Conservation (phyloP, 2,888 invertebrate species). For the Polylopha cassiicola region DNA sequence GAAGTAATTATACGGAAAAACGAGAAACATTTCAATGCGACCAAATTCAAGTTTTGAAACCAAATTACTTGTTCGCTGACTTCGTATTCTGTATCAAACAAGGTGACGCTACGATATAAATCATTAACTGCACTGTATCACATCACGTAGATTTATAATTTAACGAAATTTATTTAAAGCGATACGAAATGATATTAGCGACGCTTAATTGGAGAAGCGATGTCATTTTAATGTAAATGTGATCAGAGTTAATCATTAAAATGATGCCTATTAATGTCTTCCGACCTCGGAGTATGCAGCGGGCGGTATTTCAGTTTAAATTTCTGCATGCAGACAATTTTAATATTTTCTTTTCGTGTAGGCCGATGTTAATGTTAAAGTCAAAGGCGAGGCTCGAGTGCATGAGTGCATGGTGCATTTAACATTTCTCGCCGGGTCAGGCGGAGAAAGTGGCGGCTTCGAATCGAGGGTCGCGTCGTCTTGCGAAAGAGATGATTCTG, state of each 20-base stretch:
- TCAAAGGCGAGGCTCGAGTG: conserved; percentile 25
- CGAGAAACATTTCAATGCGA: too few relatives aligned
- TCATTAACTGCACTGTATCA: conserved; percentile 66
- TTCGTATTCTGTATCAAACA: too few relatives aligned
- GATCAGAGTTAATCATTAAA: conserved; percentile 25
- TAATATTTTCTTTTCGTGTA: conserved; percentile 13
- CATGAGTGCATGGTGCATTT: conserved; percentile 37
- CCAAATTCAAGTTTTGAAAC: too few relatives aligned
- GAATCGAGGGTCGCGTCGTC: conserved; percentile 50
- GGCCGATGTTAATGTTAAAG: conserved; percentile 21
- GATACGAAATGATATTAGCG: conserved; percentile 40
- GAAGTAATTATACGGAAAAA: too few relatives aligned
- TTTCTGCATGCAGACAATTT: conserved; percentile 10
- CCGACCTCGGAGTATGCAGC: too few relatives aligned
- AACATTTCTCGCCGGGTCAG: conserved; percentile 48
- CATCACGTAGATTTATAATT: conserved; percentile 55
- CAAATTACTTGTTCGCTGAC: too few relatives aligned
- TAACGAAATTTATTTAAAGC: conserved; percentile 50
- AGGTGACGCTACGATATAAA: too few relatives aligned
- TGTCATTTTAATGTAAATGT: conserved; percentile 33
- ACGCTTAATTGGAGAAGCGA: conserved; percentile 42
- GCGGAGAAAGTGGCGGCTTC: conserved; percentile 58
- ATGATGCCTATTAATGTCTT: conserved; percentile 18
- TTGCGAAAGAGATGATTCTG: conserved; percentile 60
- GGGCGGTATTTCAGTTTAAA: conserved; percentile 8